Evolutionary conservation across 2,797 vertebrate genomes (phyloP).

Genomic region (Allobates femoralis): DNA sequence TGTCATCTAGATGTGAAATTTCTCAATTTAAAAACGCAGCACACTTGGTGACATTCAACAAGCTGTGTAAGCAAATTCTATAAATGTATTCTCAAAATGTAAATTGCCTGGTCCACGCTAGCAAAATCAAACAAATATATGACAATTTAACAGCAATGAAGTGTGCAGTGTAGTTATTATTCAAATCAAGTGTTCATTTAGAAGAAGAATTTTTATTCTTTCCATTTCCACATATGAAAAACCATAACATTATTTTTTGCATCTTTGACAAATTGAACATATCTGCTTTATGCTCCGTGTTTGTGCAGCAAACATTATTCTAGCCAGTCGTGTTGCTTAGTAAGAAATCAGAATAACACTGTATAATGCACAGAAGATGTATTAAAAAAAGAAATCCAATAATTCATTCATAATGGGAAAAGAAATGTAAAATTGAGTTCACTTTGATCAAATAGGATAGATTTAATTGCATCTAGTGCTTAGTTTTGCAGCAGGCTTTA

Average conservation of each 20-base stretch:
- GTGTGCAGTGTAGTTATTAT: conserved; percentile 45
- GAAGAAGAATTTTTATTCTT: conserved; percentile 41
- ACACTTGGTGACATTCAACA: conserved; percentile 25
- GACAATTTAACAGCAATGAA: conserved; percentile 43
- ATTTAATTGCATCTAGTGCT: background rate
- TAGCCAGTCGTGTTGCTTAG: background rate
- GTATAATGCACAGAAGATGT: background rate
- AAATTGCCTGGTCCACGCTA: conserved; percentile 36
- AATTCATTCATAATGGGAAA: background rate
- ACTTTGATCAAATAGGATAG: background rate
- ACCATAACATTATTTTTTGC: conserved; percentile 22
- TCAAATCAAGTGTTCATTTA: conserved; percentile 46
- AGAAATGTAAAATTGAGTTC: background rate
- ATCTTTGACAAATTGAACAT: conserved; percentile 43
- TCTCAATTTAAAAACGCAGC: conserved; percentile 33
- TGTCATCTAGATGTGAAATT: conserved; percentile 40
- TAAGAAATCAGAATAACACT: background rate
- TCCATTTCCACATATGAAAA: background rate
- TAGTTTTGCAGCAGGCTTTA: background rate
- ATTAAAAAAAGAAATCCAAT: background rate
- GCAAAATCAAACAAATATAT: conserved; percentile 52
- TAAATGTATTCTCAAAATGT: conserved; percentile 47
- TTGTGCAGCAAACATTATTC: conserved; percentile 9
- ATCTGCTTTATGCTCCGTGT: conserved; percentile 25
- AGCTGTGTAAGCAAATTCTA: conserved; percentile 41